Base-by-base conservation (phyloP, 35 echinoderm and acorn worm genomes). In the Chiridota heheva region DNA sequence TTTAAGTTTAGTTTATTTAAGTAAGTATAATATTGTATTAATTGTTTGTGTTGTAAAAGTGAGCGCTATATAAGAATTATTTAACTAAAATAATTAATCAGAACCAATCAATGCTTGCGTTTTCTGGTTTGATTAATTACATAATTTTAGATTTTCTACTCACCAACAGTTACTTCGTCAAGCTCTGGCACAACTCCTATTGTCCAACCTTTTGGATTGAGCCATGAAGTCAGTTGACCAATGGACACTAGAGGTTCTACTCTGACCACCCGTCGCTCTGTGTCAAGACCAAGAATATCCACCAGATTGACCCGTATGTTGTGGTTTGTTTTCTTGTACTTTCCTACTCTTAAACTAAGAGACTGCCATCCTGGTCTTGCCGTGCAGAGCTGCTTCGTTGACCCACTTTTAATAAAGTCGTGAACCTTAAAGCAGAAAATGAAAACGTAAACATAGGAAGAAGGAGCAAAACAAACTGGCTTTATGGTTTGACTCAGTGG, bases 171-270 rank as follows among this genome's bases (percentile, higher is more conserved):
- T 5, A 89, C 69, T 42, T 90, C 87, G 78, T 96, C 92, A 30
- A 96, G 38, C 43, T 96, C 92, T 74, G 92, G 92, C 31, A 96
- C 40, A 15, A 96, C 92, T 32, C 86, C 86, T 5, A 96, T 55
- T 0, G 92, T 96, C 92, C 92, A 96, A 57, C 92, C 92, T 16
- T 90, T 34, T 31, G 92, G 86, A 81, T 86, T 96, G 3, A 96
- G 51, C 34, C 73, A 90, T 18, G 92, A 86, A 7, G 92, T 90
- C 16, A 96, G 76, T 76, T 96, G 87, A n/a, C 92, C 92, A 73
- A 96, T 96, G 64, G 81, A 86, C 47, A 78, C 92, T 29, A 96
- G 48, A 28, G 92, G 87, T 72, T 96, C 92, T 10, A 86, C 92
- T 70, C 76, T 67, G 20, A 96, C 83, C 2, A 86, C 67, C 44